A percentile compares a stretch with the other conserved stretches of the same genome.
Evolutionary conservation across 1,140 invertebrate genomes (phyloP).

Genomic region (Papilio helenus): DNA sequence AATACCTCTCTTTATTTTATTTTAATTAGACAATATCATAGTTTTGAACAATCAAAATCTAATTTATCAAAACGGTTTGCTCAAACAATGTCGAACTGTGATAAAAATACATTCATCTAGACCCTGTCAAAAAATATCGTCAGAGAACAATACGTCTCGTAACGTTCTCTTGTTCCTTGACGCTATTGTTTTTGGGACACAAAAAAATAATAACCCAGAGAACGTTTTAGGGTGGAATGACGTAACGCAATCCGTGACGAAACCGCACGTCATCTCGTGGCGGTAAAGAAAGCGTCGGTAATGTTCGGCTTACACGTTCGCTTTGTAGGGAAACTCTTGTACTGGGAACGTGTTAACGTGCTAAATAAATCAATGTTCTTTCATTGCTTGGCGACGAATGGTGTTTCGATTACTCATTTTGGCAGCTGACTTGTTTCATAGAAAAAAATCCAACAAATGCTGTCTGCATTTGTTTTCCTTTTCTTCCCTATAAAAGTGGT

Average conservation of each 20-base stretch:
- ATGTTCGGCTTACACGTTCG: conserved; percentile 11
- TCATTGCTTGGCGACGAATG: neutral
- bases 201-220: conserved; percentile 22
- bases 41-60: neutral
- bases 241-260: conserved; percentile 17
- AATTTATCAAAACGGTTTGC: conserved; percentile 25
- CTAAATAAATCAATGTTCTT: conserved; percentile 31
- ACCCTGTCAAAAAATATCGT: conserved; percentile 23
- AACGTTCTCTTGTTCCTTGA: conserved; percentile 27
- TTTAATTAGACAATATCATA: neutral
- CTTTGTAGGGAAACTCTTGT: conserved; percentile 5
- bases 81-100: conserved; percentile 3
- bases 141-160: conserved; percentile 25
- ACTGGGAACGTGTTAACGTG: neutral
- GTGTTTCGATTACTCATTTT: conserved; percentile 9
- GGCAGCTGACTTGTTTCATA: neutral
- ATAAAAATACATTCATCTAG: conserved; percentile 21
- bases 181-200: conserved; percentile 26
- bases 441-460: neutral
- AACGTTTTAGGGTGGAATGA: conserved; percentile 19
- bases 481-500: neutral
- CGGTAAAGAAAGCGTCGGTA: conserved; percentile 20
- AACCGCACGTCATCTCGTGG: conserved; percentile 17
- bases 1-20: neutral
- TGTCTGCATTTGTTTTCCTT: neutral